A percentile compares a stretch with the other conserved stretches of the same genome.
Conservation (phyloP, 2,888 invertebrate species). For the Drosophila barbarae region DNA sequence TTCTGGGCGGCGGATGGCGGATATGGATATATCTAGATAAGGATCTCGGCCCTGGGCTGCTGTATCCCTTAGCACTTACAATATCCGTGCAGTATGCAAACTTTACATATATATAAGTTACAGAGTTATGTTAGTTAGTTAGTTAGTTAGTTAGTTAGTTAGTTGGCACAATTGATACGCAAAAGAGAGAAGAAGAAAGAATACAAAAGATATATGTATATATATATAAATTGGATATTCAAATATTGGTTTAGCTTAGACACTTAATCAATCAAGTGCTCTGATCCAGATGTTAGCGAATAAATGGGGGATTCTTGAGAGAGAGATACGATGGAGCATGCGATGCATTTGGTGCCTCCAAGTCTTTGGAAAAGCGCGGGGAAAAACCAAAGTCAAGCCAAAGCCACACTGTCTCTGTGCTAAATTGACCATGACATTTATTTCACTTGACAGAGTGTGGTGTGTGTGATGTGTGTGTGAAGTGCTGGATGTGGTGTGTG, state of each 20-base stretch:
- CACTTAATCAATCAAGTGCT: conserved; percentile 51
- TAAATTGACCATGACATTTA: conserved; percentile 64
- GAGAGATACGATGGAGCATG: conserved; percentile 14
- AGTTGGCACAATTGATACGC: conserved; percentile 40
- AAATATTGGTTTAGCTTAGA: conserved; percentile 46
- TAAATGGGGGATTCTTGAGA: conserved; percentile 39
- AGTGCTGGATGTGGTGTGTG: conserved; percentile 11
- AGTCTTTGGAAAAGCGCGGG: conserved; percentile 13
- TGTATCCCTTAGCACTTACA: conserved; percentile 68
- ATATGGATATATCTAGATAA: conserved; percentile 6
- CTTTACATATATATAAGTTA: conserved; percentile 58
- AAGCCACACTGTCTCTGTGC: conserved; percentile 34
- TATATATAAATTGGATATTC: conserved; percentile 37
- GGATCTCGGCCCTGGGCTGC: conserved; percentile 21
- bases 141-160: conserved; percentile 25
- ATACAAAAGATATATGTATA: conserved; percentile 58
- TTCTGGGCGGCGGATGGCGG: conserved; percentile 1
- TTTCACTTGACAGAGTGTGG: conserved; percentile 26
- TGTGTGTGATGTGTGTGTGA: conserved; percentile 7
- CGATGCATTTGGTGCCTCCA: conserved; percentile 20
- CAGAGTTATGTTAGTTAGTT: conserved; percentile 28
- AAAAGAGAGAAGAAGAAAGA: conserved; percentile 67
- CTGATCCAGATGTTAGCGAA: conserved; percentile 39
- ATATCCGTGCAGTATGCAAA: conserved; percentile 79
- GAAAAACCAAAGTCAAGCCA: conserved; percentile 18